Evolutionary conservation across 2,888 invertebrate species (phyloP).

Genomic region (Ernsta delagoae): DNA sequence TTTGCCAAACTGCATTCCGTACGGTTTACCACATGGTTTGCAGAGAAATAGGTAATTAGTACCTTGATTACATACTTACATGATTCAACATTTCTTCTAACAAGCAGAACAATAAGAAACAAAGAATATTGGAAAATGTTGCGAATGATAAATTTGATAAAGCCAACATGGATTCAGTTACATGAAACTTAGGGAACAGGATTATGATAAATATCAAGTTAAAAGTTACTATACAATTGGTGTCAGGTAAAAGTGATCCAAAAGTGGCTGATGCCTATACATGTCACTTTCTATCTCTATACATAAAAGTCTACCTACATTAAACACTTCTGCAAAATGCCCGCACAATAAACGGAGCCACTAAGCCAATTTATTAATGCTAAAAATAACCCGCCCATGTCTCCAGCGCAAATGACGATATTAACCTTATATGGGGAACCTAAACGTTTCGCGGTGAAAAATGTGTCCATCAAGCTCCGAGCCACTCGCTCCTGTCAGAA

Average conservation of each 20-base stretch:
- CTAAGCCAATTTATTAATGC: conserved; percentile 84
- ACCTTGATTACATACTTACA: neutral
- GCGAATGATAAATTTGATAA: too few species aligned
- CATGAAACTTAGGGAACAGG: too few species aligned
- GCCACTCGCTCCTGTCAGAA: conserved; percentile 37
- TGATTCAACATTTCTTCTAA: neutral
- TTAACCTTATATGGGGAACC: conserved; percentile 77
- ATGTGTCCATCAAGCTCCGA: conserved; percentile 46
- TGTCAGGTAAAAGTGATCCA: too few species aligned
- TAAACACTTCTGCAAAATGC: conserved; percentile 53
- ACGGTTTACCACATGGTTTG: conserved; percentile 47
- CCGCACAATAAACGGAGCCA: conserved; percentile 77
- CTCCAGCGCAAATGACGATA: conserved; percentile 75
- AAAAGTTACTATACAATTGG: too few species aligned
- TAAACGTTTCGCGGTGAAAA: conserved; percentile 59
- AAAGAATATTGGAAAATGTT: too few species aligned
- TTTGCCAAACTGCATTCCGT: conserved; percentile 73
- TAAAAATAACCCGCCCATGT: conserved; percentile 81
- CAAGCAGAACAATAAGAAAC: too few species aligned
- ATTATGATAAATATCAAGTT: too few species aligned
- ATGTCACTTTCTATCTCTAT: conserved; percentile 44
- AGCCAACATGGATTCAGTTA: too few species aligned
- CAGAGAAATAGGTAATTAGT: conserved; percentile 45
- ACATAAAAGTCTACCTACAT: conserved; percentile 50
- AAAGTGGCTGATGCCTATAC: too few species aligned